Conservation (phyloP, 2,888 invertebrate genomes). For the Drosophila rubida region DNA sequence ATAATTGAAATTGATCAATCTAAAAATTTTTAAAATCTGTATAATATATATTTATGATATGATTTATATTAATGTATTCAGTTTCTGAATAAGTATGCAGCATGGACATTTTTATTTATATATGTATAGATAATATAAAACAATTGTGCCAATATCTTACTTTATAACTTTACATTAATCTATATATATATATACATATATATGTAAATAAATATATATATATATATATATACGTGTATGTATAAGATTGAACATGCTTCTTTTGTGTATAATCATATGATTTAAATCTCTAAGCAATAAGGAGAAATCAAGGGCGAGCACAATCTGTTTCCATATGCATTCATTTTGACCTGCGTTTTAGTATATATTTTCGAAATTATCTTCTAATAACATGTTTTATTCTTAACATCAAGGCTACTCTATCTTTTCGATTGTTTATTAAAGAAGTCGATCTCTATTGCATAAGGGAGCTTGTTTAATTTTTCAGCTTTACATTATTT, state of each 20-base stretch:
- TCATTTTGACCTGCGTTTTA: no score
- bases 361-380: no score
- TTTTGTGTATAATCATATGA: neutral
- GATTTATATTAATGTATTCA: neutral
- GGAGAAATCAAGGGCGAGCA: no score
- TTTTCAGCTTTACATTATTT: no score
- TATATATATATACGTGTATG: neutral
- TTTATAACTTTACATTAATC: constrained; percentile 18
- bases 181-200: neutral
- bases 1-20: neutral
- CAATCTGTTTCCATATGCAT: no score
- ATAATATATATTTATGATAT: neutral
- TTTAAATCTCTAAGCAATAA: no score
- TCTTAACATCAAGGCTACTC: no score
- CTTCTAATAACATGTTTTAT: no score
- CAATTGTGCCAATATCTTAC: constrained; percentile 46
- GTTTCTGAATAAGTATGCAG: neutral
- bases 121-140: constrained; percentile 1
- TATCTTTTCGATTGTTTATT: no score
- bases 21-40: constrained; percentile 3
- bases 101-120: constrained; percentile 5
- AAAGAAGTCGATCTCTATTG: no score
- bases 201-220: neutral
- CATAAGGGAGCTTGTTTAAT: no score
- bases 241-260: neutral